Evolutionary conservation across 1,140 invertebrate species (phyloP), one percentile per base, ranked within the genome.

Genomic region (Pygmarrhopalites habei): DNA sequence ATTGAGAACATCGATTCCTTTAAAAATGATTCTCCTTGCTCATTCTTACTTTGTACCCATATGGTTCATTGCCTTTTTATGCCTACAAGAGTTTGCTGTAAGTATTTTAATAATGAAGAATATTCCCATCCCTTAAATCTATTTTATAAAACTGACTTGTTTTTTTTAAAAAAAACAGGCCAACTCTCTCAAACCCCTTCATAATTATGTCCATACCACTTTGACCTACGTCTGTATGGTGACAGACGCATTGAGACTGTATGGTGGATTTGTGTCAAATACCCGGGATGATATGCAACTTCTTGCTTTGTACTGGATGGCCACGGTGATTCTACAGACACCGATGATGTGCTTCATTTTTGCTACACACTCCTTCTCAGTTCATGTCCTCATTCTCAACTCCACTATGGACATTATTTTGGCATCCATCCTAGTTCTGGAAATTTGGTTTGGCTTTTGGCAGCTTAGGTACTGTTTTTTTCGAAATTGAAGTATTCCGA

Each of bases 241-340:
- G 2, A 56, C 30, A 3, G 53, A 56, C 23, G n/a, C 25, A 2
- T 28, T 35, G 2, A 5, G 53, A 39, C 30, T 56, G 53, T 56
- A 56, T 28, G 53, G 12, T 19, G 53, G 53, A 56, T 39, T 56
- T 26, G 5, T 41, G 7, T 56, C 53, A 15, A 56, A 56, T 28
- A 56, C 53, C 26, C 32, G 7, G 25, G 53, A 56, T 56, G 53
- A 56, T 41, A 56, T 56, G 53, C 53, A 56, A 39, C 29, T 56
- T 7, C 29, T 56, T 4, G 53, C 53, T n/a, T 23, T 56, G 2
- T 56, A 56, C 35, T 56, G 53, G 53, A 56, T 56, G 53, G 29
- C 30, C 4, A 56, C 53, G 5, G 53, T 41, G 2, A 41, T 56
- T 39, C 53, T 56, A 19, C 53, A 56, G 23, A 39, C 53, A 3